A percentile compares a stretch with the other conserved stretches of the same genome.
Conservation (phyloP, 2,888 invertebrate species). For the Pheosia gnoma region DNA sequence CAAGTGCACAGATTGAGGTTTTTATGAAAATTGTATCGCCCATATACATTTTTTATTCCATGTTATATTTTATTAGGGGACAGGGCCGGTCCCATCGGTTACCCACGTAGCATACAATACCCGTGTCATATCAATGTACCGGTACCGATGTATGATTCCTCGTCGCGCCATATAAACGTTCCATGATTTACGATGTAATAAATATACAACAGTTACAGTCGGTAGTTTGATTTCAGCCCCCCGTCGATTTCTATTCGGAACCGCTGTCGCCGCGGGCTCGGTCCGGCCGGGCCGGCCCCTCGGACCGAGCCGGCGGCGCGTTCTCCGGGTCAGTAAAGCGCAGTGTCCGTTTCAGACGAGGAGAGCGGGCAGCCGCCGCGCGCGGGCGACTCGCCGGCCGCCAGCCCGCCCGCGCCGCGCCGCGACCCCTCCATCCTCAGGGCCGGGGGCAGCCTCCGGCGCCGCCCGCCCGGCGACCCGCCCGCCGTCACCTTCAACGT, state of each 20-base stretch:
- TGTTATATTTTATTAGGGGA: background rate
- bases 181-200: slow-evolving; percentile 44
- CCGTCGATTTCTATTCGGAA: slow-evolving; percentile 27
- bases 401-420: slow-evolving; percentile 53
- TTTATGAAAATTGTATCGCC: background rate
- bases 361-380: slow-evolving; percentile 63
- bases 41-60: background rate
- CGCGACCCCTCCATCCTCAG: slow-evolving; percentile 68
- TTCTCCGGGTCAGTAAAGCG: slow-evolving; percentile 35
- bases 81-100: background rate
- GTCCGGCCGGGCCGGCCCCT: slow-evolving; percentile 13
- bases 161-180: slow-evolving; percentile 22
- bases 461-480: slow-evolving; percentile 52
- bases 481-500: slow-evolving; percentile 80
- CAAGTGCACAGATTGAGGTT: background rate
- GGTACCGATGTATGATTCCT: slow-evolving; percentile 28
- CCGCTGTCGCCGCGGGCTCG: slow-evolving; percentile 24
- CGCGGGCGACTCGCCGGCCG: slow-evolving; percentile 47
- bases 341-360: slow-evolving; percentile 68
- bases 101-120: background rate
- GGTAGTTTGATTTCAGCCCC: slow-evolving; percentile 64
- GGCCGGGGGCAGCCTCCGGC: slow-evolving; percentile 58
- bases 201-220: slow-evolving; percentile 57
- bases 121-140: background rate
- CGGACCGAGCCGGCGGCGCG: slow-evolving; percentile 11